phyloP scores from a whole-genome alignment of 2,797 vertebrate genomes.

The Trichosurus vulpecula region DNA sequence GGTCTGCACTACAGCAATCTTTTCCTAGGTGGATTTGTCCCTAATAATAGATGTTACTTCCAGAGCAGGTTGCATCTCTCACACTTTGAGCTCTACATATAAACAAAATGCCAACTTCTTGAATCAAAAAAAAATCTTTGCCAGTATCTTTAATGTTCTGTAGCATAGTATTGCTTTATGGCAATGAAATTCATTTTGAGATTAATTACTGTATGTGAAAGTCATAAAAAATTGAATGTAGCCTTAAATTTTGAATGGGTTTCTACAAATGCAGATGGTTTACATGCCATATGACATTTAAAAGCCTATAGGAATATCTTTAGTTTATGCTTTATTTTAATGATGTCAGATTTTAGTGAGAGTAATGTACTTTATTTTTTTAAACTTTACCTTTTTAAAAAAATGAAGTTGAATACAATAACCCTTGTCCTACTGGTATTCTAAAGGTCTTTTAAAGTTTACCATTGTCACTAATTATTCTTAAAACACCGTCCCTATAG shows the following conservation, averaged over 20 bases:
- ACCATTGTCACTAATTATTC: conserved; percentile 48
- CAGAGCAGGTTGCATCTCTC: conserved; percentile 65
- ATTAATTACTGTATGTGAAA: conserved; percentile 67
- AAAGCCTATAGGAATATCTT: conserved; percentile 32
- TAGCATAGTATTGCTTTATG: conserved; percentile 13
- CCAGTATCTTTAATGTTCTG: conserved; percentile 59
- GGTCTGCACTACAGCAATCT: not conserved
- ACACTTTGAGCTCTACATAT: conserved; percentile 64
- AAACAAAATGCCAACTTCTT: conserved; percentile 64
- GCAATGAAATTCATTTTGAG: conserved; percentile 64
- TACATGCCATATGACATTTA: conserved; percentile 30
- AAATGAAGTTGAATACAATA: not conserved
- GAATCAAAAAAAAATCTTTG: conserved; percentile 51
- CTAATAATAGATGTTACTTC: conserved; percentile 65
- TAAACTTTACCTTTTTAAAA: too few species aligned
- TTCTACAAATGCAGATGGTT: conserved; percentile 45
- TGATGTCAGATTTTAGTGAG: conserved; percentile 35
- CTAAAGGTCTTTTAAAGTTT: conserved; percentile 46
- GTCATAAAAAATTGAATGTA: conserved; percentile 66
- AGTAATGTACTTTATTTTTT: conserved; percentile 59
- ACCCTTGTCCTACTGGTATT: conserved; percentile 9
- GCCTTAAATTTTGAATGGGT: conserved; percentile 72
- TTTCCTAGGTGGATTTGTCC: conserved; percentile 64
- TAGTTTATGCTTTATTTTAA: conserved; percentile 14
- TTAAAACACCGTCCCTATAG: conserved; percentile 10